Conservation (phyloP, 2,888 invertebrate genomes). For the Lasioglossum zephyrum region DNA sequence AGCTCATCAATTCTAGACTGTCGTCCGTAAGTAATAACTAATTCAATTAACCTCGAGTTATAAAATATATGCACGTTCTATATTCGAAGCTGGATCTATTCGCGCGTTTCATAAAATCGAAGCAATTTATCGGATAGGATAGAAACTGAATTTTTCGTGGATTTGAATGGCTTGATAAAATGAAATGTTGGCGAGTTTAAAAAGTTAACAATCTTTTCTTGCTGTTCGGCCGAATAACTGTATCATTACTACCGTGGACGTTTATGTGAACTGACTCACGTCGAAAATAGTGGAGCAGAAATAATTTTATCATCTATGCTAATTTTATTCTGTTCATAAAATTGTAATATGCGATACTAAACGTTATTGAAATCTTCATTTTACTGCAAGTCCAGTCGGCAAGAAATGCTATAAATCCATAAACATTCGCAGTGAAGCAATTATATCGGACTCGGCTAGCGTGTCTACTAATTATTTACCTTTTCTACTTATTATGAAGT, state of each 20-base stretch:
- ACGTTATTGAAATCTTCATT: neutral
- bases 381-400: neutral
- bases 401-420: neutral
- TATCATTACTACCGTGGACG: neutral
- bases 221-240: neutral
- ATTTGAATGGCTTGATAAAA: neutral
- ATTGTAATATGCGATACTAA: neutral
- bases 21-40: neutral
- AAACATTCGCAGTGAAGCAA: neutral
- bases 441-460: neutral
- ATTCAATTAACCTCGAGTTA: neutral
- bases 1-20: neutral
- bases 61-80: neutral
- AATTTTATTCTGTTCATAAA: neutral
- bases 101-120: neutral
- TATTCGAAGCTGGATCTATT: neutral
- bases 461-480: conserved; percentile 2
- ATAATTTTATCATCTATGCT: neutral
- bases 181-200: neutral
- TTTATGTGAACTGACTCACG: neutral
- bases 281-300: neutral
- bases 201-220: neutral
- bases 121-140: neutral
- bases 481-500: neutral
- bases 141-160: neutral